Evolutionary conservation across 2,113 vertebrate species (phyloP).

Genomic region (Lynx canadensis): DNA sequence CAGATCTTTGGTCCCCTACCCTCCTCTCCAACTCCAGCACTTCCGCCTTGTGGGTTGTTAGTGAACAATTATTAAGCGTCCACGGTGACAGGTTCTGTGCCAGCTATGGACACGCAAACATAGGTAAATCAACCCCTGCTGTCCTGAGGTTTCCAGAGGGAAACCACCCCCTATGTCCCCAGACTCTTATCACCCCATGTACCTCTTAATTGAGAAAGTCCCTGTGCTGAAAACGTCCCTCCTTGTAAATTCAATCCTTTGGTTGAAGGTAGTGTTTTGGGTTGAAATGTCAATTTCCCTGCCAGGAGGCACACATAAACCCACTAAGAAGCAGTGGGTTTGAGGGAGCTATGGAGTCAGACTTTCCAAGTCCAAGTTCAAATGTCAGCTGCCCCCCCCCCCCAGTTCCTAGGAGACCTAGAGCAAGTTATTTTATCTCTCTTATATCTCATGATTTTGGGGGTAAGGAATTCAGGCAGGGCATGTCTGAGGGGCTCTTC

Average conservation of each 20-base stretch:
- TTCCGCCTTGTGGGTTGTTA: not conserved
- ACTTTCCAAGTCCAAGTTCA: not conserved
- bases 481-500: not conserved
- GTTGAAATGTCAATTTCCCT: not conserved
- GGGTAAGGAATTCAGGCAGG: not conserved
- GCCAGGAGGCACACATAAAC: not conserved
- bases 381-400: not conserved
- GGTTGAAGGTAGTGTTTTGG: not conserved
- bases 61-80: conserved; percentile 12
- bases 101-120: not conserved
- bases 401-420: not conserved
- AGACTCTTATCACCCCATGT: not conserved
- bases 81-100: not conserved
- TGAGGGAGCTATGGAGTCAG: not conserved
- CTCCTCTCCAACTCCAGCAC: not conserved
- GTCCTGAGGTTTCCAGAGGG: not conserved
- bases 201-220: not conserved
- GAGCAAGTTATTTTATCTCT: not conserved
- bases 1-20: rapidly evolving
- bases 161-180: not conserved
- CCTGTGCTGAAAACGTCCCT: not conserved
- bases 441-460: not conserved
- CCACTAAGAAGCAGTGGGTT: not conserved
- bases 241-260: not conserved
- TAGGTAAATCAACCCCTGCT: not conserved